Conservation (phyloP, 1,140 invertebrate genomes). For the Helicoverpa armigera region DNA sequence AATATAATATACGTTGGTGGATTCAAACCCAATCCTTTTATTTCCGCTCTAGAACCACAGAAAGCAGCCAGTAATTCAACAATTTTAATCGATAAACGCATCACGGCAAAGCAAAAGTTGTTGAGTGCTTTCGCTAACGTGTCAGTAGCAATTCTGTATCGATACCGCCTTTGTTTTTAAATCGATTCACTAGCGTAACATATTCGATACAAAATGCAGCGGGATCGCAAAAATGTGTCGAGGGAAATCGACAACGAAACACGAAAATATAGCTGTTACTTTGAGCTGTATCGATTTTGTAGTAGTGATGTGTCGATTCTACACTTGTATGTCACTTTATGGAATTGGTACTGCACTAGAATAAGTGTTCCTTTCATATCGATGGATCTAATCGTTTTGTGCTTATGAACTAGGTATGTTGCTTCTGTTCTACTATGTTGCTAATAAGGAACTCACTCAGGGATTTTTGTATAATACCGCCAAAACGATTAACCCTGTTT, state of each 20-base stretch:
- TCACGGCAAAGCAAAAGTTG: neutral
- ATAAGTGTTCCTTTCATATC: no score
- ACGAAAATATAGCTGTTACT: slow-evolving; percentile 7
- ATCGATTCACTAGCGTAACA: slow-evolving; percentile 25
- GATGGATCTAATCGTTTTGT: no score
- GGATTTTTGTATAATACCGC: no score
- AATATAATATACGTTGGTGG: no score
- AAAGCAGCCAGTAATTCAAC: neutral
- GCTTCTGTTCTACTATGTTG: no score
- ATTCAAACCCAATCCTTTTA: no score
- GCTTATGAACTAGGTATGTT: no score
- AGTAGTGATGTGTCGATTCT: neutral
- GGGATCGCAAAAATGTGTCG: slow-evolving; percentile 21
- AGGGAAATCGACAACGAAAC: slow-evolving; percentile 1
- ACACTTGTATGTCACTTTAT: no score
- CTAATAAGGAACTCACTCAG: no score
- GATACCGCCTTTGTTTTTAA: slow-evolving; percentile 31
- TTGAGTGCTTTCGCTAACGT: slow-evolving; percentile 19
- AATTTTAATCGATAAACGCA: neutral
- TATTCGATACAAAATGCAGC: slow-evolving; percentile 25
- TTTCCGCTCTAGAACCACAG: no score
- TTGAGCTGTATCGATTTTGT: neutral
- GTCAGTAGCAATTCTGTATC: slow-evolving; percentile 13
- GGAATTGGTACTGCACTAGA: no score
- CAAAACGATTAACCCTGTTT: no score